Evolutionary conservation across 2,797 vertebrate genomes (phyloP), one percentile per base, ranked within the genome.

Genomic region (Melopsittacus undulatus): DNA sequence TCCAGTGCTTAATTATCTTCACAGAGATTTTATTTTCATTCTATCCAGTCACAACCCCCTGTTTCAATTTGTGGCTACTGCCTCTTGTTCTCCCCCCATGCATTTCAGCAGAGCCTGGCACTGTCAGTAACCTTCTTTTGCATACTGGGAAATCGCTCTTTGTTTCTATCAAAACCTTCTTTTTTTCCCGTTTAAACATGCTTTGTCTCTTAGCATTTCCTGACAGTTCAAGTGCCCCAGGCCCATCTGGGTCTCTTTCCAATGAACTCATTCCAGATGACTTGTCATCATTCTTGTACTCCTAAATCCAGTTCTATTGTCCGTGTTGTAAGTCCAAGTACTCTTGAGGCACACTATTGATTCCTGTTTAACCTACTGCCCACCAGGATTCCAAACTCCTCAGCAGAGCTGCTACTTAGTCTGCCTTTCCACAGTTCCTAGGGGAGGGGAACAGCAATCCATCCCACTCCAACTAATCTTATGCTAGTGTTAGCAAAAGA

Each of bases 221-320:
- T 80, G 48, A 32, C 3, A 27, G 26, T 2, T 7, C 14, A 56
- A 46, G 30, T 45, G 9, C 13, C 63, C 7, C 26, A 73, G 20
- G 54, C 29, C 5, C 21, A 6, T 20, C 4, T 17, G n/a, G 0
- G 26, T 64, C 20, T 5, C 4, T 46, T 8, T 56, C n/a, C 15
- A 15, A 7, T 4, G 5, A 91, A 15, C 6, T 72, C 22, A 5
- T 0, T 32, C 8, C 30, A n/a, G 26, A 1, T 2, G 2, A 63
- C 36, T 45, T 6, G 43, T 32, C 19, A 45, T 45, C 10, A 6
- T 45, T 63, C 42, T n/a, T 36, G 9, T 9, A 18, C 4, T 29
- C n/a, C 56, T 59, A 17, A 24, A 36, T 26, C n/a, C 56, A 59
- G n/a, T 36, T 36, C n/a, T 24, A 59, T 34, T 36, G n/a, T 36